These are phyloP conservation scores for Martes flavigula DNA, from an alignment of 2,797 vertebrate species.

Conservation along the genomic window DNA sequence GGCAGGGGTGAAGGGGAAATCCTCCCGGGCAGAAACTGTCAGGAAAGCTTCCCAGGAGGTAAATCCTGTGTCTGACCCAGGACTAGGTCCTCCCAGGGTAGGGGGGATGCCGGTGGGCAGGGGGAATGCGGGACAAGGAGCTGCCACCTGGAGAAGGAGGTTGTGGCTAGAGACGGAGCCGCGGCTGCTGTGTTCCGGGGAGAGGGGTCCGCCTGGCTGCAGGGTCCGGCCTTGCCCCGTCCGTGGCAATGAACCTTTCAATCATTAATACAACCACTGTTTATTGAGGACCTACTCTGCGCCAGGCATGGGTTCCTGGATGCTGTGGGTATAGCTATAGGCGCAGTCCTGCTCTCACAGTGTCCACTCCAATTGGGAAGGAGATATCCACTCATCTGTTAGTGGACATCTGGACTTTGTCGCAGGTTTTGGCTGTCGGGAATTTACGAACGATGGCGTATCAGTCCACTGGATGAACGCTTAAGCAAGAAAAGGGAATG, in stretches of 20 bases:
- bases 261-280: rapidly evolving
- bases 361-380: background rate
- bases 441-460: background rate
- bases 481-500: background rate
- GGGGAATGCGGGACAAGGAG: too few relatives aligned
- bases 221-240: background rate
- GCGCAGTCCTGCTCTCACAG: background rate
- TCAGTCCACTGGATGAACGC: background rate
- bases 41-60: too few relatives aligned
- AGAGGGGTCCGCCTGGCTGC: too few relatives aligned
- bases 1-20: rapidly evolving
- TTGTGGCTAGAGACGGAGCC: rapidly evolving
- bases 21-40: rapidly evolving
- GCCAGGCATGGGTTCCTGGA: background rate
- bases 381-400: background rate
- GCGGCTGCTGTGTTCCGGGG: background rate
- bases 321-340: background rate
- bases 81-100: rapidly evolving
- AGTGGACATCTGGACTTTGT: background rate
- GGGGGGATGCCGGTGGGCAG: rapidly evolving
- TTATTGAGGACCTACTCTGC: background rate
- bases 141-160: background rate
- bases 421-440: background rate
- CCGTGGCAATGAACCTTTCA: background rate
- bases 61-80: background rate